Base-by-base conservation (phyloP, 2,797 vertebrate genomes). In the Sibirionetta formosa region DNA sequence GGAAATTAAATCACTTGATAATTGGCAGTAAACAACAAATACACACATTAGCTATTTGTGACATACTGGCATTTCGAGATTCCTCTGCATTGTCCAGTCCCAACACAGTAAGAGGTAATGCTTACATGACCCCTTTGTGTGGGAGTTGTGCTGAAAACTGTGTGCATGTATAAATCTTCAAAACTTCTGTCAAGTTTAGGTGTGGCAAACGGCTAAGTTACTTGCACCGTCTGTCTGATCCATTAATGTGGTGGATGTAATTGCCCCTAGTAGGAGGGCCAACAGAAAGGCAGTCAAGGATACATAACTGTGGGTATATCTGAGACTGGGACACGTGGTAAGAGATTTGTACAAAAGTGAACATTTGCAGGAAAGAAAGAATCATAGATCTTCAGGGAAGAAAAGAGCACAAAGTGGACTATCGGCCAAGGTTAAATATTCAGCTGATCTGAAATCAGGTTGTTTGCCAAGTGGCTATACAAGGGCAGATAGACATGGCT, bases 1-100 rank as follows among this genome's bases (percentile, higher is more conserved):
- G 11, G 20, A 66, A 85, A 75, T 86, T 5, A 77, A 27, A 60
- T 82, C 0, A 27, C 58, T 81, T 2, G 4, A 9, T 68, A 57
- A 72, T 35, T 72, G 2, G 0, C 9, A 70, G 26, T 11, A 78
- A 72, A 90, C 50, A 1, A 44, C 0, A 0, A 48, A 48, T 22
- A 48, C 48, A 16, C 36, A 6, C 54, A 23, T 68, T 71, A 36
- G 8, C 7, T 71, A 1, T 7, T 26, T 88, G 15, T 46, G n/a
- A 22, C 26, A 61, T 61, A 12, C 7, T 64, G 31, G 3, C 11
- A 13, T 83, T 81, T 86, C 48, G 23, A 64, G 4, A 5, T 65
- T 64, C 24, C 31, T 85, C 35, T 58, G 65, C 42, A 9, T 24
- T 64, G 24, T 60, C 70, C 78, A 3, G 24, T 71, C 26, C 13